Conservation (phyloP, 2,113 vertebrate genomes). For the Syrmaticus mikado region DNA sequence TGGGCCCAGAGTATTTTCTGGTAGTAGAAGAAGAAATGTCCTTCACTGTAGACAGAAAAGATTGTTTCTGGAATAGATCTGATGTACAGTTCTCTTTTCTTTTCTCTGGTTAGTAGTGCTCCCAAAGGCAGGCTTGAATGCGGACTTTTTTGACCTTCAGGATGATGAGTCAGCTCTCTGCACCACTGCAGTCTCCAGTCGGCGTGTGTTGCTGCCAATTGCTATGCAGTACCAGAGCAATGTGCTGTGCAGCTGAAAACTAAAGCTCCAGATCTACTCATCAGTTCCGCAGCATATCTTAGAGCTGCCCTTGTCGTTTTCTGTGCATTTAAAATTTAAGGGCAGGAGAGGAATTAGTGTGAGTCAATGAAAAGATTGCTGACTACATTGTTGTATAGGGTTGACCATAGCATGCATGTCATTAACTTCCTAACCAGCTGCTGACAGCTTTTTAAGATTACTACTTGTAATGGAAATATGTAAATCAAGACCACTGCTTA, state of each 20-base stretch:
- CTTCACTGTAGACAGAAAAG: background rate
- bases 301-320: background rate
- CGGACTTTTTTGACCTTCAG: conserved; percentile 25
- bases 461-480: background rate
- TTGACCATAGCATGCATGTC: fast-evolving
- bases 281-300: background rate
- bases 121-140: background rate
- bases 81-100: fast-evolving
- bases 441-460: background rate
- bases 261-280: fast-evolving
- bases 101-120: background rate
- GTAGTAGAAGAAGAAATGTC: background rate
- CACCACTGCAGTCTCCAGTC: conserved; percentile 14
- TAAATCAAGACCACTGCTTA: background rate
- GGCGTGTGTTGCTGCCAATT: background rate
- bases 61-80: background rate
- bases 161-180: conserved; percentile 59
- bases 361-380: background rate
- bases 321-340: background rate
- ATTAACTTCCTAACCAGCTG: background rate
- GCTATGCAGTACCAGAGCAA: background rate
- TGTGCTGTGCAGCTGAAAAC: background rate
- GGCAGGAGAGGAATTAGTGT: background rate
- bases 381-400: background rate
- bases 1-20: background rate